A percentile compares a stretch with the other conserved stretches of the same genome.
These are phyloP conservation scores for Teinopalpus imperialis DNA, from an alignment of 2,888 invertebrate species.

Conservation along the genomic window DNA sequence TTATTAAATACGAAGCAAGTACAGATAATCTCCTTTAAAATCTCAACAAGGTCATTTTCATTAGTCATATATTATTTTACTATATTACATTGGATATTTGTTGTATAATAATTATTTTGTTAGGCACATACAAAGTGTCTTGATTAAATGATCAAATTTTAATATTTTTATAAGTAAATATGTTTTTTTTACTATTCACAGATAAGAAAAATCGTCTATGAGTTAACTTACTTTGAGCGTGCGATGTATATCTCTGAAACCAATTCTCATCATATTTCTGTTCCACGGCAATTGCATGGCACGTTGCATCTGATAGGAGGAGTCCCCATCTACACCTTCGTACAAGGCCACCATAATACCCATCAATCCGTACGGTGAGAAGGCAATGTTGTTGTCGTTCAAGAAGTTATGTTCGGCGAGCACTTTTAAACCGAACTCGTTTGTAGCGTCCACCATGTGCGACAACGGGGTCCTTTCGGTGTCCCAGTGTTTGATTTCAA, in stretches of 20 bases:
- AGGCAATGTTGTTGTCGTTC: slow-evolving; percentile 90
- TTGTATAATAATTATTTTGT: too few species aligned
- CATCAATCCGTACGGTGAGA: slow-evolving; percentile 91
- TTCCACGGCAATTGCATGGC: slow-evolving; percentile 87
- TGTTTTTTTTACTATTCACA: too few species aligned
- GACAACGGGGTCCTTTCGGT: slow-evolving; percentile 83
- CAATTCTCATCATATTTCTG: slow-evolving; percentile 87
- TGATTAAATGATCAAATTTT: too few species aligned
- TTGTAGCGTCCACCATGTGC: slow-evolving; percentile 90
- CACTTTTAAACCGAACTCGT: slow-evolving; percentile 86
- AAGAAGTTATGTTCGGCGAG: slow-evolving; percentile 87
- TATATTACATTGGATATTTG: too few species aligned
- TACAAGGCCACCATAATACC: slow-evolving; percentile 90
- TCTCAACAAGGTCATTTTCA: too few species aligned
- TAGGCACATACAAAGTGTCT: too few species aligned
- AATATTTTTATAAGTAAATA: too few species aligned
- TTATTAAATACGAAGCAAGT: too few species aligned
- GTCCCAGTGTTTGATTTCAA: slow-evolving; percentile 74
- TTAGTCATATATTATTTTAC: too few species aligned
- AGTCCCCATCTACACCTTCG: slow-evolving; percentile 89
- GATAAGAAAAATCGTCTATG: too few species aligned
- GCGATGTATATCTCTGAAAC: slow-evolving; percentile 91
- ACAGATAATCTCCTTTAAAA: too few species aligned
- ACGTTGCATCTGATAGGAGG: slow-evolving; percentile 87
- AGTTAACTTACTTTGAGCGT: slow-evolving; percentile 88